Conservation (phyloP, 2,113 vertebrate species). For the Argyrosomus japonicus region DNA sequence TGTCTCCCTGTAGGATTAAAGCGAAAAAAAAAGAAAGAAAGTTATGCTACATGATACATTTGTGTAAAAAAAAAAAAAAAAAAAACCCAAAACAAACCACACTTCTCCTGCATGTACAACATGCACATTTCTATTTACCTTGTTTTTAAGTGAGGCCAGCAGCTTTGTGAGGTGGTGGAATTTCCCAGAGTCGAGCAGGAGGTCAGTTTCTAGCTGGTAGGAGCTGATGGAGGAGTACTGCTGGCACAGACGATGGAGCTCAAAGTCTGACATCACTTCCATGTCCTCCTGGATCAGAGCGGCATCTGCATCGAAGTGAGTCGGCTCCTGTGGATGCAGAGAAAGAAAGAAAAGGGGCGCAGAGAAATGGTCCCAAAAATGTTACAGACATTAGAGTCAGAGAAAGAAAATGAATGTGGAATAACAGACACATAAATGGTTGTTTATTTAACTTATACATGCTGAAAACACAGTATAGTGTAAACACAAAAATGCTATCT, state of each 20-base stretch:
- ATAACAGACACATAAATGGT: neutral
- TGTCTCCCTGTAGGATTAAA: slow-evolving; percentile 86
- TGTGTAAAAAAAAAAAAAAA: too few relatives aligned
- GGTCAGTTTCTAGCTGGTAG: slow-evolving; percentile 87
- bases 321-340: slow-evolving; percentile 87
- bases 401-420: neutral
- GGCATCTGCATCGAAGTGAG: slow-evolving; percentile 91
- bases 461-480: neutral
- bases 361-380: neutral
- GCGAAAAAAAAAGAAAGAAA: neutral
- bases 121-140: slow-evolving; percentile 78
- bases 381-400: neutral
- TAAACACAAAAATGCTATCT: too few relatives aligned
- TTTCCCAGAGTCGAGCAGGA: slow-evolving; percentile 95
- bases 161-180: slow-evolving; percentile 87
- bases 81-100: neutral
- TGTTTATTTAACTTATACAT: neutral
- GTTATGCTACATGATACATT: neutral
- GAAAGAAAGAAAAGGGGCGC: neutral
- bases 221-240: slow-evolving; percentile 87
- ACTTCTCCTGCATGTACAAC: neutral
- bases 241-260: slow-evolving; percentile 93
- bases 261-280: slow-evolving; percentile 98
- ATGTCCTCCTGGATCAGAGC: slow-evolving; percentile 96
- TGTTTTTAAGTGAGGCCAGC: slow-evolving; percentile 88